Base-by-base conservation (phyloP, 2,888 invertebrate species). In the Cheilosia grossa region DNA sequence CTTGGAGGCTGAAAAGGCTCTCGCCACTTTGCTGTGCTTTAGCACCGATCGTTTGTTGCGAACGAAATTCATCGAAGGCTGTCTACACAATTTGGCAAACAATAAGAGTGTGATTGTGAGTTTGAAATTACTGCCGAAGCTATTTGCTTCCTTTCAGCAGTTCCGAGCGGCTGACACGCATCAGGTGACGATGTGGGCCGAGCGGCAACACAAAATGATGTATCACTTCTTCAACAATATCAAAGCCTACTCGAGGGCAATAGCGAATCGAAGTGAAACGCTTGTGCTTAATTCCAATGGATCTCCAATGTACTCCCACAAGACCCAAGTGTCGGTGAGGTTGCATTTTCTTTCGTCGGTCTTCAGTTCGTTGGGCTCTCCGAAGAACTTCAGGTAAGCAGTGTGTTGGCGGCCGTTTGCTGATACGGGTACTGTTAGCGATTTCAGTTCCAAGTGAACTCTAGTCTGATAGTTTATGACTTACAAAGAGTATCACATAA, bases 61-160 rank as follows among this genome's bases (percentile, higher is more conserved):
- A 73, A 97, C 97, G 92, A 98, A 98, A 92, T 98, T 98, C 89
- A 98, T 98, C 87, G 98, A 98, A 91, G 98, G 98, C 9, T 98
- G 98, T 89, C 93, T 98, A 56, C 96, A 97, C 88, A 98, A 98
- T 92, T 93, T 98, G 83, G 96, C 97, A 15, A 95, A 95, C 88
- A 97, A 98, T 92, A 95, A 95, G 94, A 98, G 98, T 87, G 97
- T 98, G 24, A 96, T 98, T 9, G 96, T 98, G 0, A 98, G 98
- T 4, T 92, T 98, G 86, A 94, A 98, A 70, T 92, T 98, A 73
- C 91, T 98, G 81, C 98, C 98, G 15, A 98, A 98, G 91, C 92
- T 98, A 58, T 95, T 98, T 89, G 96, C 96, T 4, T 98, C 98
- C 15, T 98, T 98, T 92, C 96, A 97, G 92, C 97, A 97, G 90